phyloP scores from a whole-genome alignment of 2,888 invertebrate species.

The Odontocolon sp. region DNA sequence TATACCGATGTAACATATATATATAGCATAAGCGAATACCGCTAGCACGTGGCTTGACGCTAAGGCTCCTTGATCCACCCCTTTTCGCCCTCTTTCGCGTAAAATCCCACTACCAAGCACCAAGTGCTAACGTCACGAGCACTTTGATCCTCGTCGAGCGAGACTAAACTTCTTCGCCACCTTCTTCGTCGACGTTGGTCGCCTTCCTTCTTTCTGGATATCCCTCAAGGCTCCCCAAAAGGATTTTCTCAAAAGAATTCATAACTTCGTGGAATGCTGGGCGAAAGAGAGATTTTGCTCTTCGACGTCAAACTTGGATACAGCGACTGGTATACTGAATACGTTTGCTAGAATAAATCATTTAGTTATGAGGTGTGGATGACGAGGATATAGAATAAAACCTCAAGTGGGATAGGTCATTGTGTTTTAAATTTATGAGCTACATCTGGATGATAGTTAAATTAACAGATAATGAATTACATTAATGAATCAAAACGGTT shows the following conservation, averaged over 20 bases:
- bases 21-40: slow-evolving; percentile 41
- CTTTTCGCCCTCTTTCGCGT: slow-evolving; percentile 60
- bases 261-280: slow-evolving; percentile 71
- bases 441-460: slow-evolving; percentile 41
- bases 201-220: slow-evolving; percentile 69
- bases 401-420: background rate
- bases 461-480: slow-evolving; percentile 52
- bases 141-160: slow-evolving; percentile 67
- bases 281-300: slow-evolving; percentile 66
- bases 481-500: slow-evolving; percentile 54
- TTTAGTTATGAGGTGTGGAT: slow-evolving; percentile 43
- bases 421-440: slow-evolving; percentile 32
- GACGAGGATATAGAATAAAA: slow-evolving; percentile 11
- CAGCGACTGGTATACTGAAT: slow-evolving; percentile 21
- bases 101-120: background rate
- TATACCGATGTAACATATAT: background rate
- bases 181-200: slow-evolving; percentile 69
- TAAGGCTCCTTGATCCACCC: slow-evolving; percentile 79
- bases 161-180: slow-evolving; percentile 71
- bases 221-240: slow-evolving; percentile 74
- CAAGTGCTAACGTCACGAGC: slow-evolving; percentile 57
- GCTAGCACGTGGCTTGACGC: slow-evolving; percentile 70
- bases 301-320: slow-evolving; percentile 44
- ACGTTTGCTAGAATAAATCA: slow-evolving; percentile 50
- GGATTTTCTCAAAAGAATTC: slow-evolving; percentile 78